A percentile compares a stretch with the other conserved stretches of the same genome.
Conservation (phyloP, 2,888 invertebrate species). For the Hydriomena furcata region DNA sequence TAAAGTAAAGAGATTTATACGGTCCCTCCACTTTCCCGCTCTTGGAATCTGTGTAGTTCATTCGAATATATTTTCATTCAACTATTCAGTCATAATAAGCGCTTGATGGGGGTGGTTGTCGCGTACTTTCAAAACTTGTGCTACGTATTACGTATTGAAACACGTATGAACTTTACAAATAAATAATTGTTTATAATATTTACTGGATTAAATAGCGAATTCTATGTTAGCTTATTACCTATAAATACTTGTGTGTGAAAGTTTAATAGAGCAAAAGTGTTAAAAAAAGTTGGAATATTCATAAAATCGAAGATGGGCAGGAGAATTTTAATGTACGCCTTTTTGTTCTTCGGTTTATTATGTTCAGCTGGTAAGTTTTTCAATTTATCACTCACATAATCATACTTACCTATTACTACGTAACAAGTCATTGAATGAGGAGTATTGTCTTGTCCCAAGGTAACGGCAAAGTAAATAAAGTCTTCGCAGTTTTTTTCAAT, state of each 20-base stretch:
- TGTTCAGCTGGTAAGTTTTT: constrained; percentile 57
- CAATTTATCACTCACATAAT: not conserved
- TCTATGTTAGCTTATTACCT: constrained; percentile 30
- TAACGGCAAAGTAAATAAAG: too few species aligned
- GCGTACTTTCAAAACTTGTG: constrained; percentile 28
- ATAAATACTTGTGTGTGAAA: not conserved
- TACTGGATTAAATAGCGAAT: not conserved
- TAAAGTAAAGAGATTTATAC: too few species aligned
- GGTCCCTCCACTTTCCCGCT: constrained; percentile 17
- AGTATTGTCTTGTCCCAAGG: too few species aligned
- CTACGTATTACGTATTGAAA: constrained; percentile 26
- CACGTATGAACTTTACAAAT: constrained; percentile 34
- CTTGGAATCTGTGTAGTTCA: constrained; percentile 14
- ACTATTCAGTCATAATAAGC: constrained; percentile 24
- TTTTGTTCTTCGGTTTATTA: constrained; percentile 45
- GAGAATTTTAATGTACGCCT: constrained; percentile 50
- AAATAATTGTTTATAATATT: constrained; percentile 35
- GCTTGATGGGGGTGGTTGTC: constrained; percentile 10
- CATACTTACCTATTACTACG: not conserved
- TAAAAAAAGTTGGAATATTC: not conserved
- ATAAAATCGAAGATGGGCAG: constrained; percentile 47
- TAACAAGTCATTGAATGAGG: too few species aligned
- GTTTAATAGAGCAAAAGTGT: constrained; percentile 1
- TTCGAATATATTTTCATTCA: constrained; percentile 10
- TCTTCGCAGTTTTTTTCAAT: too few species aligned